Base-by-base conservation (phyloP, 2,888 invertebrate genomes). In the Drosophila merina region DNA sequence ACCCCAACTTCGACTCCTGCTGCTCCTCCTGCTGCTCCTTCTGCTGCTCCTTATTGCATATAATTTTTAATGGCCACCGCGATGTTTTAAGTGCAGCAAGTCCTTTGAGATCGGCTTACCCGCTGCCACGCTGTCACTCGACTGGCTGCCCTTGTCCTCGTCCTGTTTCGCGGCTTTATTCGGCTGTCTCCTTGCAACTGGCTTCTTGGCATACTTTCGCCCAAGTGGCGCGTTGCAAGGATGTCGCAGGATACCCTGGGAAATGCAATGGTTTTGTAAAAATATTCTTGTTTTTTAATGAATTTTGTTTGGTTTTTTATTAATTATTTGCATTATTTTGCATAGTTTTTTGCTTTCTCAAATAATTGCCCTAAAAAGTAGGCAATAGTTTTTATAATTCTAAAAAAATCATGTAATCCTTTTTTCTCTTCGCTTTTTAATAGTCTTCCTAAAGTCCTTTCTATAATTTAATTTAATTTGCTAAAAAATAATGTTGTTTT, bases 41-140 rank as follows among this genome's bases (percentile, higher is more conserved):
- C 40, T 45, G 8, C 68, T 84, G 66, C 79, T 75, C 72, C 57
- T 79, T 57, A 58, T 59, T 67, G 62, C 67, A 80, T 57, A 84
- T 80, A 64, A 79, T 86, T 86, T 86, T 80, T 80, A 80, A 86
- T 80, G 77, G 75, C 64, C 75, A 66, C 83, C 69, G 74, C 72
- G 60, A 74, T 74, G 67, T 62, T 76, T 82, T 86, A 82, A 86
- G 80, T 77, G 83, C 77, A 55, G 31, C 28, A 12, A 30, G 72
- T 55, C 74, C 79, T 74, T 72, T 69, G 68, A 72, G 58, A 55
- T 54, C 64, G 28, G 47, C 68, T 67, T 28, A 38, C 54, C 55
- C 55, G 9, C 42, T 38, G 30, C 57, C 56, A 12, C 54, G 40
- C 52, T 28, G 20, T 20, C 20, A 20, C 64, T 55, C 49, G 44